Conservation (phyloP, 1,140 invertebrate genomes). For the Medauroidea extradentata region DNA sequence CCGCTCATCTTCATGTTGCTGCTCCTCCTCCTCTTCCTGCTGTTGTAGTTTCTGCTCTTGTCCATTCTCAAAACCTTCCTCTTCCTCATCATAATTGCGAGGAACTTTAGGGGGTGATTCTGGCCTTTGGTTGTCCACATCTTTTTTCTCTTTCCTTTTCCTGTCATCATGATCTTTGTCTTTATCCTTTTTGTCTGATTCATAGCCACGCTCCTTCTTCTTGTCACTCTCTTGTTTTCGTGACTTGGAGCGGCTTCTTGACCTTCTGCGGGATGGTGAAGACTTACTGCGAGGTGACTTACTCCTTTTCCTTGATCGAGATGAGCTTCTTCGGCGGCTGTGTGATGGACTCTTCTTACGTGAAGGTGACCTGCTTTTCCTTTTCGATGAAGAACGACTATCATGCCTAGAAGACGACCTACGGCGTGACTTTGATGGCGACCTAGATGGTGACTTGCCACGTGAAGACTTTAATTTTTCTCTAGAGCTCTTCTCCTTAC, state of each 20-base stretch:
- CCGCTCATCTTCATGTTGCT: neutral
- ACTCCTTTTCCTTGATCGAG: slow-evolving; percentile 38
- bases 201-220: slow-evolving; percentile 28
- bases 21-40: neutral
- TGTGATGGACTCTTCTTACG: slow-evolving; percentile 19
- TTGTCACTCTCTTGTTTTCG: slow-evolving; percentile 25
- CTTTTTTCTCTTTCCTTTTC: slow-evolving; percentile 25
- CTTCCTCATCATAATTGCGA: slow-evolving; percentile 52
- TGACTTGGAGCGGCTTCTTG: slow-evolving; percentile 25
- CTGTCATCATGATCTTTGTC: slow-evolving; percentile 16
- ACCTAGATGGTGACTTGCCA: slow-evolving; percentile 3
- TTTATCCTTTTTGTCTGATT: slow-evolving; percentile 8
- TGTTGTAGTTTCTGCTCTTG: neutral
- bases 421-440: slow-evolving; percentile 13
- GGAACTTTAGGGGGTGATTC: slow-evolving; percentile 38
- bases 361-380: slow-evolving; percentile 12
- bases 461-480: slow-evolving; percentile 14
- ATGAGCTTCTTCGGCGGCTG: slow-evolving; percentile 34
- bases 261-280: slow-evolving; percentile 32
- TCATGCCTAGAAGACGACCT: slow-evolving; percentile 30
- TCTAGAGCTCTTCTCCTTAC: slow-evolving; percentile 19
- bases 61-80: slow-evolving; percentile 43
- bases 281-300: slow-evolving; percentile 42
- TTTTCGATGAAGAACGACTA: slow-evolving; percentile 37
- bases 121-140: slow-evolving; percentile 27